Evolutionary conservation across 2,113 vertebrate genomes (phyloP).

Genomic region (Aviceda subcristata): DNA sequence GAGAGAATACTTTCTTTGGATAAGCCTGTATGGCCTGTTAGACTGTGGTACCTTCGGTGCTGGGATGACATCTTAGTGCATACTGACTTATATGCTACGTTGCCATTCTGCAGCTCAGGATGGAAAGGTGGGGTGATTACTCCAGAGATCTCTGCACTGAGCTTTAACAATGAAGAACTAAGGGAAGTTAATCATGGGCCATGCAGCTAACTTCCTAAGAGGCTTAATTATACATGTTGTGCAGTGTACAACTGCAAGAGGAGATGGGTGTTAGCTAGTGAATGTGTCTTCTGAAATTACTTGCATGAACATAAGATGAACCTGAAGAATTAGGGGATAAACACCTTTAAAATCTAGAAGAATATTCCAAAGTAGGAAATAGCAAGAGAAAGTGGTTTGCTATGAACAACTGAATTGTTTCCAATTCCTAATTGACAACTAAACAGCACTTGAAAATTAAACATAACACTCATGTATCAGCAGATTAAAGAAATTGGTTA

Average conservation of each 20-base stretch:
- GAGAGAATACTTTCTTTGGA: background rate
- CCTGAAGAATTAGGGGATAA: background rate
- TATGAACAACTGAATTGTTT: background rate
- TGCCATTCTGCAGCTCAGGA: background rate
- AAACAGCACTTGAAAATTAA: background rate
- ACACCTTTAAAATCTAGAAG: background rate
- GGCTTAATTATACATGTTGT: slow-evolving; percentile 61
- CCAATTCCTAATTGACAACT: background rate
- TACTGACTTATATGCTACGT: background rate
- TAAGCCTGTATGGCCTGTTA: slow-evolving; percentile 28
- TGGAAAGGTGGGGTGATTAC: background rate
- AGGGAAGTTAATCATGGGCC: slow-evolving; percentile 25
- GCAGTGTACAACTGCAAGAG: background rate
- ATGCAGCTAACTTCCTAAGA: slow-evolving; percentile 27
- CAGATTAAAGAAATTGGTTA: background rate
- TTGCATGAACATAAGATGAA: background rate
- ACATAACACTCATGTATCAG: background rate
- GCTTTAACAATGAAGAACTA: slow-evolving; percentile 44
- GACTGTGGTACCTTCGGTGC: background rate
- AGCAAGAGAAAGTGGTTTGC: background rate
- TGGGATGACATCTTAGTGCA: background rate
- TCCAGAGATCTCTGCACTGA: background rate
- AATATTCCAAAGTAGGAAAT: background rate
- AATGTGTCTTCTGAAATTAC: slow-evolving; percentile 37
- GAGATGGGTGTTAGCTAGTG: background rate